Percentiles rank a stretch among this genome's conserved stretches.
These are phyloP conservation scores for Drosophila sordidula DNA, from an alignment of 2,888 invertebrate genomes.

Conservation along the genomic window DNA sequence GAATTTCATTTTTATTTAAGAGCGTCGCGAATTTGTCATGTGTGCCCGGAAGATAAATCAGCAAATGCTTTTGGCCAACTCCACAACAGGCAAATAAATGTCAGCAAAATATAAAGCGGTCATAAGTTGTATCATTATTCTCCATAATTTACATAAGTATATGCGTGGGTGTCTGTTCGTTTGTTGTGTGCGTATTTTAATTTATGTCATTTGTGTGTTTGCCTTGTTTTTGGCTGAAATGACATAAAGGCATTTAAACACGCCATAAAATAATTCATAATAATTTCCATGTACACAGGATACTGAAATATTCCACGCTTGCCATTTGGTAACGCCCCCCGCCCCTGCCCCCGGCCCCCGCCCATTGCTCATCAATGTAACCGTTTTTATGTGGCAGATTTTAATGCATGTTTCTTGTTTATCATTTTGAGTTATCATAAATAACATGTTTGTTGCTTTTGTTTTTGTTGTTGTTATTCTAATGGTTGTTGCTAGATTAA, in stretches of 20 bases:
- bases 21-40: slow-evolving; percentile 50
- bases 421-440: slow-evolving; percentile 63
- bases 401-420: slow-evolving; percentile 75
- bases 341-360: neutral
- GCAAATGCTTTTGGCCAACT: slow-evolving; percentile 43
- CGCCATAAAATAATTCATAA: slow-evolving; percentile 84
- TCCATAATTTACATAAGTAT: slow-evolving; percentile 48
- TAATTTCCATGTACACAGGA: slow-evolving; percentile 75
- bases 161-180: slow-evolving; percentile 5
- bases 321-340: slow-evolving; percentile 3
- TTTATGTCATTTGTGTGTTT: slow-evolving; percentile 80
- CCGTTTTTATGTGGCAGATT: slow-evolving; percentile 65
- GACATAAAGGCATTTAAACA: slow-evolving; percentile 83
- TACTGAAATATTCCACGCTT: slow-evolving; percentile 37
- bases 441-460: slow-evolving; percentile 42
- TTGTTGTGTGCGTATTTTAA: slow-evolving; percentile 64
- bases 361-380: slow-evolving; percentile 46
- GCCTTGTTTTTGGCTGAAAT: slow-evolving; percentile 74
- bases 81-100: slow-evolving; percentile 61
- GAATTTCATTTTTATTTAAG: slow-evolving; percentile 36
- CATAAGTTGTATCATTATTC: slow-evolving; percentile 78
- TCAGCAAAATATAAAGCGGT: slow-evolving; percentile 67
- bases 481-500: slow-evolving; percentile 21
- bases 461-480: slow-evolving; percentile 14
- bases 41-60: slow-evolving; percentile 65